Evolutionary conservation across 2,888 invertebrate genomes (phyloP).

Genomic region (Amiota mariae): DNA sequence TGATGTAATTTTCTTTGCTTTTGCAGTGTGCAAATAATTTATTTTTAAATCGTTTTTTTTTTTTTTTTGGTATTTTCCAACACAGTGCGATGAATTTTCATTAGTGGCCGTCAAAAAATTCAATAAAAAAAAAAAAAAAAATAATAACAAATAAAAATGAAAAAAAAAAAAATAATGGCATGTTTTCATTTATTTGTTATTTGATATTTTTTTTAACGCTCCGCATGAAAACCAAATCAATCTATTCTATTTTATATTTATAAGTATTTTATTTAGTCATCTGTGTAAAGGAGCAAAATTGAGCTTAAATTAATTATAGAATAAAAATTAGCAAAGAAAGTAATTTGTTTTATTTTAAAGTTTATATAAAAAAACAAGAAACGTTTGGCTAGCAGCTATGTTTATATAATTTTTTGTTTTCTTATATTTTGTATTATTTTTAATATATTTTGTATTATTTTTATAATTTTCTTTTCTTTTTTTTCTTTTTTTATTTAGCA

Average conservation of each 20-base stretch:
- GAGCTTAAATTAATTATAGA: too few species aligned
- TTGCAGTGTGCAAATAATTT: too few species aligned
- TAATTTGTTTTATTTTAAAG: not conserved
- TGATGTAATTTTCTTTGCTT: not conserved
- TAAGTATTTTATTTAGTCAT: not conserved
- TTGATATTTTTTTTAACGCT: conserved; percentile 51
- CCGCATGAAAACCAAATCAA: conserved; percentile 75
- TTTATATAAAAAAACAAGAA: conserved; percentile 24
- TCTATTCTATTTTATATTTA: conserved; percentile 42
- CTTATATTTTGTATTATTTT: conserved; percentile 2
- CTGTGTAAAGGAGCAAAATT: too few species aligned
- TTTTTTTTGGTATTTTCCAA: conserved; percentile 24
- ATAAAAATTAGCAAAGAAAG: conserved; percentile 12
- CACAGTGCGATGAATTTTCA: conserved; percentile 7
- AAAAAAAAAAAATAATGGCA: conserved; percentile 1
- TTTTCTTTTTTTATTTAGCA: conserved; percentile 46
- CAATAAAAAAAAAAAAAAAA: not conserved
- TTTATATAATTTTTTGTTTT: conserved; percentile 26
- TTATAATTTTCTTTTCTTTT: conserved; percentile 38
- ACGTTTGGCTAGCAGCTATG: conserved; percentile 35
- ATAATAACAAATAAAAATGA: not conserved
- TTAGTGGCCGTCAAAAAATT: conserved; percentile 1
- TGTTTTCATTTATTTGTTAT: conserved; percentile 41
- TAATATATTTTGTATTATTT: not conserved
- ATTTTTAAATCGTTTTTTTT: conserved; percentile 28